phyloP scores from a whole-genome alignment of 2,797 vertebrate genomes.

The Zenarchopterus dispar region DNA sequence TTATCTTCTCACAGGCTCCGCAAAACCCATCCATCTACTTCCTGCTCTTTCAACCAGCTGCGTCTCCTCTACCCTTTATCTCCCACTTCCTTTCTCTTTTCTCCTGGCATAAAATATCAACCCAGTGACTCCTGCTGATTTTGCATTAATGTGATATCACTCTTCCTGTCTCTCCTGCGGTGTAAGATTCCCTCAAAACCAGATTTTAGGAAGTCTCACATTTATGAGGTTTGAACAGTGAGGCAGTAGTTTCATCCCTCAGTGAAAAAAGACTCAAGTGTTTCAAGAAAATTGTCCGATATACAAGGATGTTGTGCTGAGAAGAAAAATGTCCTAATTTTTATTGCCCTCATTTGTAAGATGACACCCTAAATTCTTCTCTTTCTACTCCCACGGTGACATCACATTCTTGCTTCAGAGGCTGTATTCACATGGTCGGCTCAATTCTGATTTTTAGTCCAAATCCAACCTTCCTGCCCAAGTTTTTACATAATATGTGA shows the following conservation, averaged over 20 bases:
- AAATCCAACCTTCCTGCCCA: no score
- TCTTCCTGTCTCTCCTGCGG: constrained; percentile 39
- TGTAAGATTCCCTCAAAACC: constrained; percentile 34
- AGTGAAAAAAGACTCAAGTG: constrained; percentile 22
- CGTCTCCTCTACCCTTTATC: constrained; percentile 60
- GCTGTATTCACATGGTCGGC: no score
- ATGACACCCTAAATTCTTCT: no score
- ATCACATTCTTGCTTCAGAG: no score
- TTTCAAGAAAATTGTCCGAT: no score
- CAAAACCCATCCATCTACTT: constrained; percentile 53
- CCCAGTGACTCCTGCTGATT: constrained; percentile 25
- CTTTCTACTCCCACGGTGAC: no score
- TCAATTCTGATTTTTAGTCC: no score
- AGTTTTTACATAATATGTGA: no score
- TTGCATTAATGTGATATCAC: constrained; percentile 51
- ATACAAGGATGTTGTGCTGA: no score
- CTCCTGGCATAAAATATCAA: constrained; percentile 44
- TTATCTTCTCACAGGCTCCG: constrained; percentile 55
- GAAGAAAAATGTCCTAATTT: no score
- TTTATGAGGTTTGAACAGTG: constrained; percentile 40
- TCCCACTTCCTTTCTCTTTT: constrained; percentile 54
- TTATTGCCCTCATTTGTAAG: no score
- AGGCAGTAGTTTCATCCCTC: constrained; percentile 23
- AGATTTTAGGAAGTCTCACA: constrained; percentile 51
- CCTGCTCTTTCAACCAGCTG: constrained; percentile 55